Evolutionary conservation across 2,888 invertebrate genomes (phyloP).

Genomic region (Microctonus brassicae): DNA sequence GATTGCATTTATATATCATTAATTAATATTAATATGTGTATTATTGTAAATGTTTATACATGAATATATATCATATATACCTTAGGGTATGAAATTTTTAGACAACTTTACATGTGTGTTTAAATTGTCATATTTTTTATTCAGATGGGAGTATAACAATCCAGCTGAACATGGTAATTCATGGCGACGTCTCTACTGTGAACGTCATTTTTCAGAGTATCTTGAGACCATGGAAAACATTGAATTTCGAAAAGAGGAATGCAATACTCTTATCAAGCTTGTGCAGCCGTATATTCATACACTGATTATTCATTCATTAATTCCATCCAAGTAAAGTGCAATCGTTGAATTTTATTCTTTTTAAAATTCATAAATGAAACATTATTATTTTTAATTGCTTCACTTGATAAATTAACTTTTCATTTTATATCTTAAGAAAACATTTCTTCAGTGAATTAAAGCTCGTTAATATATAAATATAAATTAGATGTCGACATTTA

Average conservation of each 20-base stretch:
- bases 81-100: no score
- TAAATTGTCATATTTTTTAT: no score
- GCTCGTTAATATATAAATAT: no score
- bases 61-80: no score
- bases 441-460: no score
- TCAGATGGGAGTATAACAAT: slow-evolving; percentile 58
- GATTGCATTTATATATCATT: background rate
- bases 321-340: slow-evolving; percentile 54
- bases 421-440: no score
- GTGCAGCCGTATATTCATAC: slow-evolving; percentile 50
- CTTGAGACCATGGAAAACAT: slow-evolving; percentile 58
- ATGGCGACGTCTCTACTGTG: slow-evolving; percentile 65
- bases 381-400: background rate
- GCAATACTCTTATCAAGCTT: slow-evolving; percentile 50
- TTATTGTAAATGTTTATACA: no score
- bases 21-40: no score
- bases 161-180: slow-evolving; percentile 56
- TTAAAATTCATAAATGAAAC: background rate
- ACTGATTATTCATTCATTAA: slow-evolving; percentile 54
- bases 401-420: background rate
- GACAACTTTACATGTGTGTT: no score
- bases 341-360: background rate
- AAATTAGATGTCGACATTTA: no score
- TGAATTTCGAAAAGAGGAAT: slow-evolving; percentile 50
- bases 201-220: slow-evolving; percentile 64